Base-by-base conservation (phyloP, 1,140 invertebrate genomes). In the Cherax quadricarinatus region DNA sequence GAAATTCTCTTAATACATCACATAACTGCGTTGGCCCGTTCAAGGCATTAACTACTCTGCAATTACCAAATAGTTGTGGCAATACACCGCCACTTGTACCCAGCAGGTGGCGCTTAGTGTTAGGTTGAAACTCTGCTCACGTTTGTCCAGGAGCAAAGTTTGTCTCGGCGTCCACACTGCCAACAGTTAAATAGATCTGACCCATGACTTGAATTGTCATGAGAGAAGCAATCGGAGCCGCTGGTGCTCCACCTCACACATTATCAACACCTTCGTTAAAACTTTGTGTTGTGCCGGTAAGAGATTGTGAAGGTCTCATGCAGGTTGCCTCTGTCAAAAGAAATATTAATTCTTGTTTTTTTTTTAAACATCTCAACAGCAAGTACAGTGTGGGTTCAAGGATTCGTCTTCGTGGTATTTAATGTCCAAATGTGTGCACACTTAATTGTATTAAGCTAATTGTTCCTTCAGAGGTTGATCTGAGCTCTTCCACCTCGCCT, bases 101-200 rank as follows among this genome's bases (percentile, higher is more conserved):
- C 70, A 9, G 70, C 70, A 75, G 70, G 7, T 24, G 70, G 70
- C 7, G 70, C 70, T 6, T 75, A 9, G 70, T 75, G 70, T 24
- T 75, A 7, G 70, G 70, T 75, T 75, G 70, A 75, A n/a, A 75
- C n/a, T 24, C 70, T 0, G 70, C 70, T 24, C 70, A 75, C 70
- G 70, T 75, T 10, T 30, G 5, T 75, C 70, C 24, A 4, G n/a
- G 70, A 9, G 70, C n/a, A 75, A 75, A 75, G 70, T 75, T 75
- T 24, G 5, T n/a, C n/a, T 75, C 70, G 24, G 70, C 12, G n/a
- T 75, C n/a, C n/a, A 75, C 6, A 24, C 70, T 75, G 12, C 5
- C n/a, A 75, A 30, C n/a, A 75, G 70, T 75, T 75, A 75, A 75
- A 75, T 75, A n/a, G 21, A 75, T 75, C 24, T 75, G 70, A 30